Evolutionary conservation across 2,113 vertebrate genomes (phyloP).

Genomic region (Oryzias woworae): DNA sequence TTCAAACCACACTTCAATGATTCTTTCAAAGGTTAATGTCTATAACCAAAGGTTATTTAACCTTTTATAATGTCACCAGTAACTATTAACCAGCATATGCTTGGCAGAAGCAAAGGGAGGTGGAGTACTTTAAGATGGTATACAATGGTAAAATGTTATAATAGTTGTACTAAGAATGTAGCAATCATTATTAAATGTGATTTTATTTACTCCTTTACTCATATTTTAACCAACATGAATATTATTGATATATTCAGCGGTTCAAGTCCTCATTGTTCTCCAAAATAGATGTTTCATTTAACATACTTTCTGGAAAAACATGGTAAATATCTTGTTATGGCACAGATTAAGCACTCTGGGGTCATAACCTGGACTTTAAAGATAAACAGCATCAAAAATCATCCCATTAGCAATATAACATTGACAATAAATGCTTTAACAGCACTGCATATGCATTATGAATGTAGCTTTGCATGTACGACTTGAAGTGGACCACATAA

Average conservation of each 20-base stretch:
- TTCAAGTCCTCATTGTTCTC: slow-evolving; percentile 63
- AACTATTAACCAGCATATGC: neutral
- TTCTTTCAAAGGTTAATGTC: no score
- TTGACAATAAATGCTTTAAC: slow-evolving; percentile 61
- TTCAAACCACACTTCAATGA: no score
- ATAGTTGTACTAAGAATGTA: slow-evolving; percentile 36
- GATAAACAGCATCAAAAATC: neutral
- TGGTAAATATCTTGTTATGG: neutral
- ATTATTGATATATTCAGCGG: slow-evolving; percentile 55
- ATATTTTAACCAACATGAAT: slow-evolving; percentile 43
- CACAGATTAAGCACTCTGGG: slow-evolving; percentile 66
- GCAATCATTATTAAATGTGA: slow-evolving; percentile 24
- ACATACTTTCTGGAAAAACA: neutral
- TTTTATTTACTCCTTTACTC: slow-evolving; percentile 40
- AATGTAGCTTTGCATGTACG: slow-evolving; percentile 72
- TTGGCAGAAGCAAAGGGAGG: neutral
- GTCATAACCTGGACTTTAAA: slow-evolving; percentile 15
- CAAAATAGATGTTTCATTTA: neutral
- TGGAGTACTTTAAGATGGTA: slow-evolving; percentile 21
- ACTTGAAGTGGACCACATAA: slow-evolving; percentile 75
- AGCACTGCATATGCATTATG: slow-evolving; percentile 54
- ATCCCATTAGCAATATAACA: no score
- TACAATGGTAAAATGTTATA: slow-evolving; percentile 23
- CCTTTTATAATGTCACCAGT: neutral
- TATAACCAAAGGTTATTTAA: slow-evolving; percentile 21